Evolutionary conservation across 2,888 invertebrate genomes (phyloP).

Genomic region (Drosophila prolongata): DNA sequence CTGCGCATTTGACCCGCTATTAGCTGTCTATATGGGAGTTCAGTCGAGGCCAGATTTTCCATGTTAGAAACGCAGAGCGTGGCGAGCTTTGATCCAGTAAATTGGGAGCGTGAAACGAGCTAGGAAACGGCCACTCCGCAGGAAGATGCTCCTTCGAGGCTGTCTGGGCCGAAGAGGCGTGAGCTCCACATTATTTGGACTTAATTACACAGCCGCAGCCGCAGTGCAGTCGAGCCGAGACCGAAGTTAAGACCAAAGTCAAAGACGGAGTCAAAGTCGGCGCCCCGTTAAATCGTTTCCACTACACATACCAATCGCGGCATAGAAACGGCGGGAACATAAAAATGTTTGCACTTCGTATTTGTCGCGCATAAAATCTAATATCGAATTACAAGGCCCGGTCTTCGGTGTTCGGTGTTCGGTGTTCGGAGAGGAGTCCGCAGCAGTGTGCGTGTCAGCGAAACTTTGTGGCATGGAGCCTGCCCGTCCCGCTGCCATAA

Average conservation of each 20-base stretch:
- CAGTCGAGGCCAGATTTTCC: constrained; percentile 43
- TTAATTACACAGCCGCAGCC: constrained; percentile 58
- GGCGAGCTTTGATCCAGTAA: constrained; percentile 38
- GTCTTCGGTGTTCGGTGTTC: neutral
- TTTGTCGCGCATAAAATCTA: constrained; percentile 81
- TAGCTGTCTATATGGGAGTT: constrained; percentile 18
- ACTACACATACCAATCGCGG: constrained; percentile 67
- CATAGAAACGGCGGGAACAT: constrained; percentile 69
- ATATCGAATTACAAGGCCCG: constrained; percentile 78
- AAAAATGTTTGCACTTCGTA: constrained; percentile 78
- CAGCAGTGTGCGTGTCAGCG: constrained; percentile 60
- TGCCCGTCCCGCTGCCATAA: constrained; percentile 55
- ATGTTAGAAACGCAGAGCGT: constrained; percentile 34
- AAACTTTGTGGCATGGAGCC: constrained; percentile 61
- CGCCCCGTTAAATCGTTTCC: constrained; percentile 56
- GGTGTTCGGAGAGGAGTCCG: neutral
- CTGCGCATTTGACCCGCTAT: constrained; percentile 32
- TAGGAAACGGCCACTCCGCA: constrained; percentile 4
- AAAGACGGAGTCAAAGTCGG: constrained; percentile 32
- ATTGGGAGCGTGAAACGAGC: constrained; percentile 51
- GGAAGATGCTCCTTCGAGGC: constrained; percentile 6
- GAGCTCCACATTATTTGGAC: constrained; percentile 64
- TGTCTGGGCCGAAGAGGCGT: constrained; percentile 38
- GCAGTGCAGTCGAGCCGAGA: neutral
- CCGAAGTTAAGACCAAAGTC: constrained; percentile 19